Evolutionary conservation across 2,888 invertebrate species (phyloP), one percentile per base, ranked within the genome.

Genomic region (Oasisia sp.): DNA sequence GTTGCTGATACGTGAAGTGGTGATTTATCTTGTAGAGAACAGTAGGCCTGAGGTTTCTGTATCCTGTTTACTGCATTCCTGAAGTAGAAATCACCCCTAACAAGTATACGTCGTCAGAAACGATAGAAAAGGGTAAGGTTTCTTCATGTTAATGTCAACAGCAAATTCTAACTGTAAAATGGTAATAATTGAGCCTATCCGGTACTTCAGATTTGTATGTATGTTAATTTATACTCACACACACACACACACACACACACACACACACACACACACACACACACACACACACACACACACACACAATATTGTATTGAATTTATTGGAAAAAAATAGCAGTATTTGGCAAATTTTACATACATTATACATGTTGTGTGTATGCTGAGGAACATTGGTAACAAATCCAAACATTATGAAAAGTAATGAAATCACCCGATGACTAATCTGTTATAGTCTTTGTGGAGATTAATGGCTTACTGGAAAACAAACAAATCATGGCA

Each of bases 61-160:
- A 95, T 94, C 97, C 97, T 38, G 97, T 97, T 3, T 96, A 96
- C 93, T 96, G 95, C 93, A 96, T 97, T 90, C 96, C 97, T 32
- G 97, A 97, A 94, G 95, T 96, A 27, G 96, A 96, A 93, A 94
- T 96, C 44, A 95, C 94, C 7, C 95, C 95, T 0, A 94, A 94
- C 91, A 94, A 94, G 93, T 93, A 95, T 89, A 97, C 97, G 9
- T 95, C 96, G 27, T 93, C 95, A 56, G 93, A 93, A 91, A 95
- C 95, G 27, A 95, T 97, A 32, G 95, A 96, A 93, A 96, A 95
- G 95, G 96, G 96, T 96, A 93, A 92, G 91, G 90, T 27, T 44
- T 32, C 8, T 19, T 90, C 38, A 38, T 11, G 90, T 90, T 38
- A 27, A 7, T 90, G 32, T 90, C 90, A 56, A 56, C 56, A 56